Conservation (phyloP, 2,113 vertebrate genomes). For the Rattus rattus region DNA sequence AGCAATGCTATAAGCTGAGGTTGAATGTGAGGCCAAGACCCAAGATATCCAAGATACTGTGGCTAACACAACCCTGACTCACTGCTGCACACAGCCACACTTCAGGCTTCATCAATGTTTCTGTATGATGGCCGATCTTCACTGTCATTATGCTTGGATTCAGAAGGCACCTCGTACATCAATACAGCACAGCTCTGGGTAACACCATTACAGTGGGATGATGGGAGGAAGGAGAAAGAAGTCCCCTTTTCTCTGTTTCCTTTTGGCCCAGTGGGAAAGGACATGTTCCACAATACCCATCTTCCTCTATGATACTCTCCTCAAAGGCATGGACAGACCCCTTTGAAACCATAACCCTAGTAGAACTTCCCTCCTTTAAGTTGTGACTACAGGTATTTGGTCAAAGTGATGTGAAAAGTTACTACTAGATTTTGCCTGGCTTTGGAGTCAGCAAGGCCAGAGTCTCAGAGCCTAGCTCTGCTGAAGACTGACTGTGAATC, state of each 20-base stretch:
- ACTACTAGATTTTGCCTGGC: not conserved
- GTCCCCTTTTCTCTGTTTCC: not conserved
- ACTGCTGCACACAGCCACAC: not conserved
- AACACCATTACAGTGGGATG: not conserved
- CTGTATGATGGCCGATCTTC: not conserved
- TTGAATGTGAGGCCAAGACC: not conserved
- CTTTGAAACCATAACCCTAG: not conserved
- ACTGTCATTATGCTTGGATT: not conserved
- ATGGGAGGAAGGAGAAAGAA: not conserved
- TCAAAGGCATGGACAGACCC: not conserved
- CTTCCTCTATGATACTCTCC: not conserved
- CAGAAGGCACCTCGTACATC: not conserved
- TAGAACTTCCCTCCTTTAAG: not conserved
- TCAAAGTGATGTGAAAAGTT: not conserved
- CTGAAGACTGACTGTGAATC: not conserved
- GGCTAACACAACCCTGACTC: not conserved
- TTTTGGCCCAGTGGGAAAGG: not conserved
- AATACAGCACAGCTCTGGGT: not conserved
- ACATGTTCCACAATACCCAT: not conserved
- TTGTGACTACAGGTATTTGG: not conserved
- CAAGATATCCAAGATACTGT: not conserved
- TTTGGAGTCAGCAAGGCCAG: not conserved
- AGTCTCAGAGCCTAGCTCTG: not conserved
- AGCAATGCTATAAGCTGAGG: not conserved
- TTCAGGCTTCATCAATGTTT: not conserved